Evolutionary conservation across 2,888 invertebrate genomes (phyloP).

Genomic region (Aleiodes testaceus): DNA sequence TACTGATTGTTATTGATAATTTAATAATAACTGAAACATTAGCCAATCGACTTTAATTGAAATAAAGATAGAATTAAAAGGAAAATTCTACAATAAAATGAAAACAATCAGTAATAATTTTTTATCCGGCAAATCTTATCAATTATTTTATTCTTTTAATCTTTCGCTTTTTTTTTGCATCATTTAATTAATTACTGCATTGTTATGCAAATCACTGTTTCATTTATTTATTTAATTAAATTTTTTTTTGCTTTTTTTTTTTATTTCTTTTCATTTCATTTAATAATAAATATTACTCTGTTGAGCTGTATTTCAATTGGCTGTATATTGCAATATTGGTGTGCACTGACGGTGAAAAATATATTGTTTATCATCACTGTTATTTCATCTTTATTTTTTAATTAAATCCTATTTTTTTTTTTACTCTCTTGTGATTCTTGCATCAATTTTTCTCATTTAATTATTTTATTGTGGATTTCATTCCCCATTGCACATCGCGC

Average conservation of each 20-base stretch:
- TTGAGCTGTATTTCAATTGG: slow-evolving; percentile 69
- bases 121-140: slow-evolving; percentile 46
- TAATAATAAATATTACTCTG: slow-evolving; percentile 71
- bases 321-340: slow-evolving; percentile 68
- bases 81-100: no score
- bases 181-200: slow-evolving; percentile 66
- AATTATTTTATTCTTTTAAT: slow-evolving; percentile 55
- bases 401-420: slow-evolving; percentile 10
- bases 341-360: slow-evolving; percentile 56
- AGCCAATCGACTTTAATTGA: no score
- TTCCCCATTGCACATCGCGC: slow-evolving; percentile 67
- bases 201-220: slow-evolving; percentile 71
- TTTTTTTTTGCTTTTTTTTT: no score
- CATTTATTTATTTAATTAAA: slow-evolving; percentile 51
- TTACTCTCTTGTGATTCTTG: slow-evolving; percentile 55
- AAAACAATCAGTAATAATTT: no score
- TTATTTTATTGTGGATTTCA: slow-evolving; percentile 41
- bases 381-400: slow-evolving; percentile 25
- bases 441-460: slow-evolving; percentile 33
- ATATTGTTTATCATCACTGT: slow-evolving; percentile 46
- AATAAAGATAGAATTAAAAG: no score
- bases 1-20: slow-evolving; percentile 50
- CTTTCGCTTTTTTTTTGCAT: slow-evolving; percentile 55
- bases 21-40: no score
- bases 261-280: slow-evolving; percentile 28